A percentile compares a stretch with the other conserved stretches of the same genome.
Evolutionary conservation across 2,113 vertebrate genomes (phyloP).

Genomic region (Ophthalmolycus amberensis): DNA sequence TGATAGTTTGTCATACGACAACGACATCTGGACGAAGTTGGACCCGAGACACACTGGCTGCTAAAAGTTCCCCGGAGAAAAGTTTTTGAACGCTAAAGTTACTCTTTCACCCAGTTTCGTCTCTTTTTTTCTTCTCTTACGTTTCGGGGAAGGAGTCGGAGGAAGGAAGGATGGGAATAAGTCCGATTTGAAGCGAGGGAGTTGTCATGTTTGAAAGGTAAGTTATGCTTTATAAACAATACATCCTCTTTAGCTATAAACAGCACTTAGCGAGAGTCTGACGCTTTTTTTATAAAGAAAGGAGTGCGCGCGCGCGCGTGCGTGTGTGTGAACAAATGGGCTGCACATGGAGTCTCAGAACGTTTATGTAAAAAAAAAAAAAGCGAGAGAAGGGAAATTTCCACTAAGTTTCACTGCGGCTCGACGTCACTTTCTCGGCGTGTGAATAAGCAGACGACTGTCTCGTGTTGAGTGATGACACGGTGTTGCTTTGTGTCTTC

Average conservation of each 20-base stretch:
- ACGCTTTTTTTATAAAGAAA: background rate
- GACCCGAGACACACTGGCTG: background rate
- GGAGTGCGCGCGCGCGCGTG: background rate
- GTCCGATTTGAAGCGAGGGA: slow-evolving; percentile 66
- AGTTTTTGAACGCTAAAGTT: slow-evolving; percentile 12
- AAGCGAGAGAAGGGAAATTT: slow-evolving; percentile 66
- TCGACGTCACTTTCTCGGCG: slow-evolving; percentile 75
- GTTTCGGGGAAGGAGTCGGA: slow-evolving; percentile 11
- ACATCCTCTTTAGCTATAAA: slow-evolving; percentile 8
- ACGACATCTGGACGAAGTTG: slow-evolving; percentile 25
- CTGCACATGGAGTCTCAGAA: slow-evolving; percentile 27
- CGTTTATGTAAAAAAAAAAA: slow-evolving; percentile 46
- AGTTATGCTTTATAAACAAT: slow-evolving; percentile 26
- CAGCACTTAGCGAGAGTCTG: background rate
- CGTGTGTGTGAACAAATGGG: slow-evolving; percentile 4
- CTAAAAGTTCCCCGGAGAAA: slow-evolving; percentile 13
- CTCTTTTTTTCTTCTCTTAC: background rate
- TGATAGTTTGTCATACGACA: background rate
- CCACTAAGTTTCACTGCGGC: slow-evolving; percentile 66
- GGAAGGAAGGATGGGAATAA: slow-evolving; percentile 67
- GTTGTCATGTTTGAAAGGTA: slow-evolving; percentile 85
- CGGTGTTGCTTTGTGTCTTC: slow-evolving; percentile 40
- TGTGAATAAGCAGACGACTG: slow-evolving; percentile 46
- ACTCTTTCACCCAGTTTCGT: slow-evolving; percentile 15
- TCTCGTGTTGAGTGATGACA: slow-evolving; percentile 41